Evolutionary conservation across 2,113 vertebrate species (phyloP).

Genomic region (Candoia aspera): DNA sequence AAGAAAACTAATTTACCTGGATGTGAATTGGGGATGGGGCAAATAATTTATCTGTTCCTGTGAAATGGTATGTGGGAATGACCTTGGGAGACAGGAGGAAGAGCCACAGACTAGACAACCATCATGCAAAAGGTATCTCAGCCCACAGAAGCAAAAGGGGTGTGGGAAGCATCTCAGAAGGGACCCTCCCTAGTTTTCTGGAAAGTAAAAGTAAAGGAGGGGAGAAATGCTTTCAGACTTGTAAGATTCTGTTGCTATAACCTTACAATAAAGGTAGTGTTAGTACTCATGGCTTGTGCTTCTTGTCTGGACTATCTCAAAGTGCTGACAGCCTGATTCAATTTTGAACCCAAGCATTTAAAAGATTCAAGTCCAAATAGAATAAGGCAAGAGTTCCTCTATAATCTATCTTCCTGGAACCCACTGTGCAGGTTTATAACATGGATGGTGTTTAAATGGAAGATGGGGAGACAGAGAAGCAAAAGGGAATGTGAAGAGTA

Average conservation of each 20-base stretch:
- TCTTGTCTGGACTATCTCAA: background rate
- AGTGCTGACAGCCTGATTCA: background rate
- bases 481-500: background rate
- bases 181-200: background rate
- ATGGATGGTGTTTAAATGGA: background rate
- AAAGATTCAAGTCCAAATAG: background rate
- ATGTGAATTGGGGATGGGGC: background rate
- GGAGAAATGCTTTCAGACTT: background rate
- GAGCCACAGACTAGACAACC: background rate
- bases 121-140: background rate
- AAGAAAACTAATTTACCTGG: background rate
- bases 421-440: background rate
- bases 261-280: background rate
- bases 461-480: background rate
- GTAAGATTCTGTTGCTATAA: background rate
- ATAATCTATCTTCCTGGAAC: background rate
- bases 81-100: background rate
- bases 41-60: background rate
- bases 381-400: background rate
- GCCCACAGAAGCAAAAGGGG: background rate
- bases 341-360: background rate
- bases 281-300: background rate
- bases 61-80: background rate
- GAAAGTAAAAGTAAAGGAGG: background rate
- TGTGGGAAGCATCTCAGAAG: background rate